Base-by-base conservation (phyloP, 2,113 vertebrate species). In the Pseudopodoces humilis region DNA sequence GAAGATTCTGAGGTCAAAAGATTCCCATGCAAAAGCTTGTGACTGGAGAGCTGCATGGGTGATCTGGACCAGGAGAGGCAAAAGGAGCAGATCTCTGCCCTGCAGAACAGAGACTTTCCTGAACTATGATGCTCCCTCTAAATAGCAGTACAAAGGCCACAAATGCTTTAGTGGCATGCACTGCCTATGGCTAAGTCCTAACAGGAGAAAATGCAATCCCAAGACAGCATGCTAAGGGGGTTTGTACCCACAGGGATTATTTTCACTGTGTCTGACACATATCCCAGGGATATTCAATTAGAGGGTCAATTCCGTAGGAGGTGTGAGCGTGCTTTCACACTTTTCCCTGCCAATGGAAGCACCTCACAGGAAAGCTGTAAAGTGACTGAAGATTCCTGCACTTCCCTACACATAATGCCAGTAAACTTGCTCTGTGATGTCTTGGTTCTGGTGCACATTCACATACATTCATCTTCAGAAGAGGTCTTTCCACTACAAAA, bases 201-300 rank as follows among this genome's bases (percentile, higher is more conserved):
- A 60, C 10, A 64, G 55, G 58, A 94, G 75, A 85, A 87, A 95
- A 91, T 46, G 12, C 63, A 86, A 89, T 94, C 60, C 85, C 59
- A 80, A 83, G 0, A 15, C 89, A 88, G 69, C 6, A 2, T 58
- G 37, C 72, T 86, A 63, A 84, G 37, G 69, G 92, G 70, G 43
- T 63, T 94, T 92, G 77, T 80, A 95, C 79, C 77, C 79, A 70
- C 50, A 83, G 83, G 80, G 92, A 64, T 85, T 83, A 72, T 63
- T 79, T 94, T 96, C 76, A 27, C 89, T 76, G 41, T 56, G 47
- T 95, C 95, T 96, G 67, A 82, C 95, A 94, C 90, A 12, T 96
- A 93, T 96, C 92, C 64, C 52, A 49, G 87, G 76, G 67, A 90
- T 71, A 47, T 62, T 93, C 95, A 97, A 97, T 97, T 96, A 98